A percentile compares a stretch with the other conserved stretches of the same genome.
phyloP scores from a whole-genome alignment of 2,888 invertebrate genomes.

The Troglohyphantes excavatus region DNA sequence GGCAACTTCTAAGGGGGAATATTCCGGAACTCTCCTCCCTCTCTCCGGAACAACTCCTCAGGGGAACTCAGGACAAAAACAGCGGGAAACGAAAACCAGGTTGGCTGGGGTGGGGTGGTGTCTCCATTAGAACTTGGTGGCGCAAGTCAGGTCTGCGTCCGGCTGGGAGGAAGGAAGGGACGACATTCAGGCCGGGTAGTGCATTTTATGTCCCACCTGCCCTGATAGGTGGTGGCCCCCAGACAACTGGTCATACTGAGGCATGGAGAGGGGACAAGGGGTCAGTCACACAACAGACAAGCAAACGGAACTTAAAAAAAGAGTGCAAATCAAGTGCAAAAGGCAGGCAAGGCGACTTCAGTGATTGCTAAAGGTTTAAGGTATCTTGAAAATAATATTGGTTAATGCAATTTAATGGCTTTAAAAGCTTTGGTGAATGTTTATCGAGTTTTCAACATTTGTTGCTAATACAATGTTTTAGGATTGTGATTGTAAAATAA shows the following conservation, averaged over 20 bases:
- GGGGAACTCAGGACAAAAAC: no score
- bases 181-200: conserved; percentile 78
- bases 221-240: conserved; percentile 75
- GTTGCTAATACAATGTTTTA: no score
- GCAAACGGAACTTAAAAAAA: conserved; percentile 75
- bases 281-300: conserved; percentile 78
- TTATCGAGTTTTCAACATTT: no score
- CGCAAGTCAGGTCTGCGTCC: conserved; percentile 76
- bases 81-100: conserved; percentile 28
- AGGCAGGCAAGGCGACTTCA: conserved; percentile 55
- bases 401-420: no score
- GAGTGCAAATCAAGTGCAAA: conserved; percentile 69
- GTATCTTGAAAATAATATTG: no score
- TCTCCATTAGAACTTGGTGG: conserved; percentile 75
- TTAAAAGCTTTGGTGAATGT: no score
- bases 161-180: conserved; percentile 71
- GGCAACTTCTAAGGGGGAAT: neutral
- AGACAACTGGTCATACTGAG: conserved; percentile 79
- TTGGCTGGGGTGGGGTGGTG: conserved; percentile 4
- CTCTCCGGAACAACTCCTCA: no score
- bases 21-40: no score
- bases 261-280: conserved; percentile 78
- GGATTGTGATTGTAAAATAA: no score
- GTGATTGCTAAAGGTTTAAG: conserved; percentile 35
- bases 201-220: conserved; percentile 78